A percentile compares a stretch with the other conserved stretches of the same genome.
These are phyloP conservation scores for Bactericera cockerelli DNA, from an alignment of 1,140 invertebrate species.

Conservation along the genomic window DNA sequence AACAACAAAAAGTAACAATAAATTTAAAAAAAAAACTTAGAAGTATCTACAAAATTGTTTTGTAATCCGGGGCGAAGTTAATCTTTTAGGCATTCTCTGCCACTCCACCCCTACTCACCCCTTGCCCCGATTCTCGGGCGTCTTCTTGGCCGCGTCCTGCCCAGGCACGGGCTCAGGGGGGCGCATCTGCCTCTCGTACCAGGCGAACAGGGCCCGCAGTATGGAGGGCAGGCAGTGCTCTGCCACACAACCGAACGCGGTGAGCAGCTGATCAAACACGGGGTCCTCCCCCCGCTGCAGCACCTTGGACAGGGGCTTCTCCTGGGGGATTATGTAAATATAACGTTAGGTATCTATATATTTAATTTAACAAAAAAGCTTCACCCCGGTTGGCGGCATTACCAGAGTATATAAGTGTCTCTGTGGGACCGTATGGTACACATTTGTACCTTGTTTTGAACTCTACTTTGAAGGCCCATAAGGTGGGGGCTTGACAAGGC, in stretches of 20 bases:
- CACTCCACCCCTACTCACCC: constrained; percentile 39
- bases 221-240: constrained; percentile 96
- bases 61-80: too few relatives aligned
- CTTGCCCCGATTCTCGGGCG: constrained; percentile 48
- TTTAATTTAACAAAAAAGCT: constrained; percentile 6
- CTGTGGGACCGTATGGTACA: too few relatives aligned
- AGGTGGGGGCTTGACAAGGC: too few relatives aligned
- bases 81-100: too few relatives aligned
- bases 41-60: too few relatives aligned
- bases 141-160: constrained; percentile 34
- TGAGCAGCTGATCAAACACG: constrained; percentile 89
- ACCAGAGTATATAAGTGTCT: too few relatives aligned
- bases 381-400: too few relatives aligned
- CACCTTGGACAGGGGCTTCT: constrained; percentile 81
- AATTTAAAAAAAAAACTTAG: too few relatives aligned
- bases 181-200: constrained; percentile 83
- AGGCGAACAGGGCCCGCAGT: constrained; percentile 80
- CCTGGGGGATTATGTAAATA: too few relatives aligned
- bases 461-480: too few relatives aligned
- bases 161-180: constrained; percentile 39
- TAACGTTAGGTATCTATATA: constrained; percentile 16
- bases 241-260: constrained; percentile 79
- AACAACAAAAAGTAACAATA: too few relatives aligned
- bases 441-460: too few relatives aligned
- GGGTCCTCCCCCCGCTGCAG: constrained; percentile 87